phyloP scores from a whole-genome alignment of 30 jellyfish, hydroid and myxozoan genomes.

The Cassiopea andromeda region DNA sequence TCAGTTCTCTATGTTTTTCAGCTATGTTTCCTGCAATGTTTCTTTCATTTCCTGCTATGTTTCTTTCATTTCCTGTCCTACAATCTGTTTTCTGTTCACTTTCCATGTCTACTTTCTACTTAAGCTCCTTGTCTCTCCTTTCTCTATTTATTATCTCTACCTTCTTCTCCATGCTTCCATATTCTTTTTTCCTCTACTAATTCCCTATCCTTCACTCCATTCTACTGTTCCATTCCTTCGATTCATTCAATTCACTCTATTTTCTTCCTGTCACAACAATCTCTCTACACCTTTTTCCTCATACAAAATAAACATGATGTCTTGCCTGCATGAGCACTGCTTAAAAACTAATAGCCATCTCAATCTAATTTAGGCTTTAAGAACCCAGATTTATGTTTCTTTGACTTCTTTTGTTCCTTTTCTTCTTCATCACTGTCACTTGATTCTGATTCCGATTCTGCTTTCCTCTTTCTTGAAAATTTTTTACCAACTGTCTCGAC shows the following conservation, averaged over 20 bases:
- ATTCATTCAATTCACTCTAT: neutral
- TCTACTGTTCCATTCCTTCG: no score
- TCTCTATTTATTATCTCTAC: neutral
- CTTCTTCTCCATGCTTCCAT: no score
- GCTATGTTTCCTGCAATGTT: neutral
- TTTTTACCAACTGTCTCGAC: slow-evolving; percentile 74
- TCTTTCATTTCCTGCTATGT: neutral
- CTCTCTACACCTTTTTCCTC: neutral
- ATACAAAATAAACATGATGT: no score
- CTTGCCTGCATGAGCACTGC: no score
- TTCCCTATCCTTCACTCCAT: neutral
- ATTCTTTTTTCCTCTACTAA: neutral
- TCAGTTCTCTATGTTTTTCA: neutral
- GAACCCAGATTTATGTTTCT: slow-evolving; percentile 71
- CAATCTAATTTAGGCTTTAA: slow-evolving; percentile 82
- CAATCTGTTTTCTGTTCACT: neutral
- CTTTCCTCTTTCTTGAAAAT: slow-evolving; percentile 57
- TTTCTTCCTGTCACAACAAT: neutral
- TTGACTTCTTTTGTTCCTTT: slow-evolving; percentile 18
- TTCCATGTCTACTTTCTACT: neutral
- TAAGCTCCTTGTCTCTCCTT: neutral
- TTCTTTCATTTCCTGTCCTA: neutral
- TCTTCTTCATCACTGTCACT: slow-evolving; percentile 52
- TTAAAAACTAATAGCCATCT: neutral
- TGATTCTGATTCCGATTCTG: slow-evolving; percentile 3